Percentiles rank a stretch among this genome's conserved stretches.
These are phyloP conservation scores for Sebastes itinus DNA, from an alignment of 2,797 vertebrate species.

Conservation along the genomic window DNA sequence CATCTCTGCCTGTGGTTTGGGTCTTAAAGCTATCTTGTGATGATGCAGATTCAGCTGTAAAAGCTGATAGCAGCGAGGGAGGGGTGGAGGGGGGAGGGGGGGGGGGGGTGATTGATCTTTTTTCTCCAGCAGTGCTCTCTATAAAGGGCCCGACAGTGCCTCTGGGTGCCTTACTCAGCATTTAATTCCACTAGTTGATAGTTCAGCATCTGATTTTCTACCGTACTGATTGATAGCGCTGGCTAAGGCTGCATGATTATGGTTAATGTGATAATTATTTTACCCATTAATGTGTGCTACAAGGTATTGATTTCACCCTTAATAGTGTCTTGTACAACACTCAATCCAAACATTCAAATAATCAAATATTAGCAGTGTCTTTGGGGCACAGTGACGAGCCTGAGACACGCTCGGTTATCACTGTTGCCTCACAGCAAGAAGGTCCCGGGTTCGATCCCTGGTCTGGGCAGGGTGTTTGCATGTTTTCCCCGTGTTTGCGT, in stretches of 20 bases:
- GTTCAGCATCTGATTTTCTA: conserved; percentile 5
- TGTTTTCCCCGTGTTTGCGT: too few species aligned
- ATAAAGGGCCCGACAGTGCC: conserved; percentile 3
- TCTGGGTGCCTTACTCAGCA: conserved; percentile 39
- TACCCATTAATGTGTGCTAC: not conserved
- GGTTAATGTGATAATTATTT: not conserved
- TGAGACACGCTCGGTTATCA: not conserved
- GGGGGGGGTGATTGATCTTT: conserved; percentile 40
- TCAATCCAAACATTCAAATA: not conserved
- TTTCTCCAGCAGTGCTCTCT: conserved; percentile 56
- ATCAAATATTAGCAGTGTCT: not conserved
- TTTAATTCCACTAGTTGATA: conserved; percentile 22
- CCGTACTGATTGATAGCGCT: not conserved
- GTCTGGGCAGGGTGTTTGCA: too few species aligned
- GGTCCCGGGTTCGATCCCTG: too few species aligned
- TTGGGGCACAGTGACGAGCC: not conserved
- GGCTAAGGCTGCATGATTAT: conserved; percentile 15
- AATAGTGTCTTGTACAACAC: not conserved
- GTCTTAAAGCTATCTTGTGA: conserved; percentile 37
- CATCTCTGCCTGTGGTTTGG: conserved; percentile 64
- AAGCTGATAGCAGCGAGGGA: conserved; percentile 31
- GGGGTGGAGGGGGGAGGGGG: conserved; percentile 2
- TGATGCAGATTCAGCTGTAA: conserved; percentile 50
- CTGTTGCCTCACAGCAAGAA: too few species aligned
- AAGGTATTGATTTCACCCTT: not conserved